phyloP scores from a whole-genome alignment of 2,888 invertebrate species.

The Panzeria rudis region DNA sequence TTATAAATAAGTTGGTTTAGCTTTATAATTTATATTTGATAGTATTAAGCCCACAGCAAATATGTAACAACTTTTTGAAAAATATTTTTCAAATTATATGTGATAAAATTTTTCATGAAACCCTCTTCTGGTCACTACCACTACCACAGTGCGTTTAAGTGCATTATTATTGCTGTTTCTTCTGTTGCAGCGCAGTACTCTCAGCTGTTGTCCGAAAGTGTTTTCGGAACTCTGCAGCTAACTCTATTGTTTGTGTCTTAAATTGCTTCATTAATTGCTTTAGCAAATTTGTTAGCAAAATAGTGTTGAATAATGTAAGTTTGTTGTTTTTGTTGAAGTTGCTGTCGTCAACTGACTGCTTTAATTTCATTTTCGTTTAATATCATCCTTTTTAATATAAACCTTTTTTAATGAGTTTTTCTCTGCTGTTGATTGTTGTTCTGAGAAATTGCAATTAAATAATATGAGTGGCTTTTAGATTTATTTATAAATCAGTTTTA shows the following conservation, averaged over 20 bases:
- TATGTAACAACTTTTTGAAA: background rate
- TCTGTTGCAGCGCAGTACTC: background rate
- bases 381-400: constrained; percentile 38
- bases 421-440: constrained; percentile 20
- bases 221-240: background rate
- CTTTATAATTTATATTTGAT: too few relatives aligned
- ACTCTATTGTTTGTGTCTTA: constrained; percentile 3
- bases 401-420: background rate
- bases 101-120: background rate
- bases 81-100: background rate
- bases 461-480: constrained; percentile 37
- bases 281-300: constrained; percentile 55
- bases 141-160: background rate
- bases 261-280: constrained; percentile 64
- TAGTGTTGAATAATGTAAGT: constrained; percentile 37
- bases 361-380: constrained; percentile 47
- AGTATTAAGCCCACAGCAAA: too few relatives aligned
- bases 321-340: constrained; percentile 4
- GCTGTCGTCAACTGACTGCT: constrained; percentile 19
- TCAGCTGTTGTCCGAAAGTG: background rate
- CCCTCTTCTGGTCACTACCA: background rate
- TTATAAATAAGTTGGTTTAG: too few relatives aligned
- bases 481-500: constrained; percentile 50
- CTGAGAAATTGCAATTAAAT: constrained; percentile 63
- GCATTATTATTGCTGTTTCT: background rate